A percentile compares a stretch with the other conserved stretches of the same genome.
Conservation (phyloP, 2,797 vertebrate species). For the Linurgus olivaceus region DNA sequence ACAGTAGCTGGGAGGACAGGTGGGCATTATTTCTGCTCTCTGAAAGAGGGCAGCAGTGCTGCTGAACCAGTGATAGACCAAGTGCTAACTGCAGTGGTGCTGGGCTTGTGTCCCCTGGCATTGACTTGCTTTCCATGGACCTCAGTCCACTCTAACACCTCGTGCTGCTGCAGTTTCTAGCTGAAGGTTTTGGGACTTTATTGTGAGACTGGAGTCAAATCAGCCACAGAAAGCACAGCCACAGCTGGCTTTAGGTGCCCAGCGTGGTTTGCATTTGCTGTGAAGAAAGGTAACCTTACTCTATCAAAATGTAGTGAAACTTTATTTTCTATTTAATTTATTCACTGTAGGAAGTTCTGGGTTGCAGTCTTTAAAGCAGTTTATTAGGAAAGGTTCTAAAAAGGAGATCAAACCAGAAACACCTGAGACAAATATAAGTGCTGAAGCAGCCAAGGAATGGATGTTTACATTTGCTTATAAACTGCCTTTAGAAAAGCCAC, state of each 20-base stretch:
- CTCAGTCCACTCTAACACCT: accelerated
- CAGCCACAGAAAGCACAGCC: not conserved
- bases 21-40: not conserved
- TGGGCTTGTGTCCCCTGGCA: not conserved
- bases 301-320: not conserved
- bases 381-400: not conserved
- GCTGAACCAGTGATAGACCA: not conserved
- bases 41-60: not conserved
- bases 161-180: accelerated
- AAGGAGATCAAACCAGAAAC: not conserved
- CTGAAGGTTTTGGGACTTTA: not conserved
- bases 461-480: not conserved
- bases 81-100: not conserved
- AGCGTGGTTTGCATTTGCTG: not conserved
- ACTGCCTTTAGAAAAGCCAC: not conserved
- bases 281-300: not conserved
- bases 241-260: not conserved
- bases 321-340: not conserved
- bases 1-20: not conserved
- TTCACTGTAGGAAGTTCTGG: accelerated
- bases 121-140: not conserved
- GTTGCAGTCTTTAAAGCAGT: not conserved
- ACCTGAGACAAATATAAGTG: not conserved
- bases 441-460: not conserved
- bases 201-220: not conserved